phyloP scores from a whole-genome alignment of 2,113 vertebrate species.

The Pteruthius melanotis region DNA sequence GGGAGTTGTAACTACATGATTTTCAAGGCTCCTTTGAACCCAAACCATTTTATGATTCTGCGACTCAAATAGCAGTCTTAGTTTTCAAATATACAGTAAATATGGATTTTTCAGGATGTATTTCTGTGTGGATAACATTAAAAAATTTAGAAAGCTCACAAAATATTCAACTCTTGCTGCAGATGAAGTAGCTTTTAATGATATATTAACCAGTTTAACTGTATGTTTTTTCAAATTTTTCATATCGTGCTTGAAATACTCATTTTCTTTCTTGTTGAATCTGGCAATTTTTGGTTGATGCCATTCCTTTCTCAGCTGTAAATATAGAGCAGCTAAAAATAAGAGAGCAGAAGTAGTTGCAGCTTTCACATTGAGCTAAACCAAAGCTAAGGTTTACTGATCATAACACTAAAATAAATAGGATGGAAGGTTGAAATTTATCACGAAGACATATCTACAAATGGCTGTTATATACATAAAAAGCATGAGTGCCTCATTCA shows the following conservation, averaged over 20 bases:
- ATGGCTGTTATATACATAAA: neutral
- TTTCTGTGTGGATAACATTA: neutral
- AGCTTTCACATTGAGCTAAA: neutral
- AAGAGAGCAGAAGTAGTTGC: neutral
- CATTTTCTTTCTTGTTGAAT: neutral
- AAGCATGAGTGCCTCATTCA: neutral
- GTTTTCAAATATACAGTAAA: neutral
- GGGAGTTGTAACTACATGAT: neutral
- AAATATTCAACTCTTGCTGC: neutral
- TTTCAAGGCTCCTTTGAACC: neutral
- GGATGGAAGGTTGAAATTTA: neutral
- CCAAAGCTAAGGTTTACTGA: neutral
- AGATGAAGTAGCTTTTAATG: neutral
- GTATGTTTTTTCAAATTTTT: neutral
- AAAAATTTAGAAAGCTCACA: neutral
- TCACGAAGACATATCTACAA: neutral
- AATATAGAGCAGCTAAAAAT: neutral
- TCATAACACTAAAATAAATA: neutral
- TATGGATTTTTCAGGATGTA: neutral
- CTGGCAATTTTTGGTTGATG: neutral
- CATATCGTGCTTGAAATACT: neutral
- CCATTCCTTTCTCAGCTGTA: neutral
- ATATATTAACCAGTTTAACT: neutral
- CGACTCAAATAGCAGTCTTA: neutral
- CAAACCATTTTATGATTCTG: neutral